phyloP scores from a whole-genome alignment of 2,113 vertebrate genomes.

The Chaenocephalus aceratus region DNA sequence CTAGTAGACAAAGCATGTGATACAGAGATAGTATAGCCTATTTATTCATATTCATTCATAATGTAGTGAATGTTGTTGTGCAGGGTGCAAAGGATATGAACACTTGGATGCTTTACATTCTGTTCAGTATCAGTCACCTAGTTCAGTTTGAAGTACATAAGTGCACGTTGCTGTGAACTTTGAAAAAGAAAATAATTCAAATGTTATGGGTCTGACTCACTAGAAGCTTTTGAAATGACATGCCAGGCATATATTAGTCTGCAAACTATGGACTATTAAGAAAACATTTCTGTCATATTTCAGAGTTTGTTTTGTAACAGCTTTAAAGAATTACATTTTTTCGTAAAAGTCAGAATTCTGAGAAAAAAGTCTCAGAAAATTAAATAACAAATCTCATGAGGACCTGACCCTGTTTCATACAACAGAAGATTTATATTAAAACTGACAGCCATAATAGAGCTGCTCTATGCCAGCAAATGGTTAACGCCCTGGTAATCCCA shows the following conservation, averaged over 20 bases:
- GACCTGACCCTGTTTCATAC: too few relatives aligned
- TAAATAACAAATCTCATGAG: too few relatives aligned
- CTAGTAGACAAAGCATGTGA: not conserved
- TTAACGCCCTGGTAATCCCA: conserved; percentile 1
- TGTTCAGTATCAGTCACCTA: not conserved
- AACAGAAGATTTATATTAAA: too few relatives aligned
- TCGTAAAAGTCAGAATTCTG: too few relatives aligned
- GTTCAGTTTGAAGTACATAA: not conserved
- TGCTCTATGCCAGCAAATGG: not conserved
- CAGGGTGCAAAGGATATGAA: not conserved
- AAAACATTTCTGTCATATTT: not conserved
- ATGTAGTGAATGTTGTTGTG: not conserved
- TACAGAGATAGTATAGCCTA: too few relatives aligned
- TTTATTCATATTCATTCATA: too few relatives aligned
- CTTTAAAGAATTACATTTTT: too few relatives aligned
- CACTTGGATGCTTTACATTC: not conserved
- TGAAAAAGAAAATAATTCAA: too few relatives aligned
- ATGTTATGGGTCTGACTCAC: not conserved
- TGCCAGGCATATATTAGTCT: too few relatives aligned
- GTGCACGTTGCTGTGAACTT: not conserved
- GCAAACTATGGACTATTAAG: not conserved
- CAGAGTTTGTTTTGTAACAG: not conserved
- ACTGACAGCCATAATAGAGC: not conserved
- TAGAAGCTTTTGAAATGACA: not conserved
- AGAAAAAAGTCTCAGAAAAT: too few relatives aligned